A percentile compares a stretch with the other conserved stretches of the same genome.
Conservation (phyloP, 2,113 vertebrate genomes). For the Pampusana beccarii region DNA sequence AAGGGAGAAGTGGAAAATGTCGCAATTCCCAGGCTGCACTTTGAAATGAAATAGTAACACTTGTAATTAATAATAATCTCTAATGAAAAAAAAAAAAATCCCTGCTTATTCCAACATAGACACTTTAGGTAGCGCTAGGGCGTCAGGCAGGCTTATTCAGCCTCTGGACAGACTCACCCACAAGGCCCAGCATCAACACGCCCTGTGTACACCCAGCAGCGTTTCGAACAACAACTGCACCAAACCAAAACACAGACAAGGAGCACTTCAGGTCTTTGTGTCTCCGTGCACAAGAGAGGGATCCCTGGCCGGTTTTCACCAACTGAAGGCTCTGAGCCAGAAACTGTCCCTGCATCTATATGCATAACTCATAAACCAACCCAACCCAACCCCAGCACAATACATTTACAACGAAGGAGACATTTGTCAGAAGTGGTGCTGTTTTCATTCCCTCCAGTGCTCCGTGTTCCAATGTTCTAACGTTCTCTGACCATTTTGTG, state of each 20-base stretch:
- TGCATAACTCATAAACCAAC: neutral
- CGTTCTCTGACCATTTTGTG: neutral
- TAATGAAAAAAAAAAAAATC: neutral
- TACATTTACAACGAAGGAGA: neutral
- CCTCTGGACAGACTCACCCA: slow-evolving; percentile 29
- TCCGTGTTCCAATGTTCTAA: neutral
- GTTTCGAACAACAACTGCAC: neutral
- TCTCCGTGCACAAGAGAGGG: neutral
- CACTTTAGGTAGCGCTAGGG: neutral
- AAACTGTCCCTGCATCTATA: neutral
- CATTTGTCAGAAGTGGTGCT: slow-evolving; percentile 11
- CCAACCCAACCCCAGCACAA: neutral
- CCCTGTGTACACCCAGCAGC: neutral
- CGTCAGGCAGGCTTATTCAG: slow-evolving; percentile 25
- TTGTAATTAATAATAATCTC: slow-evolving; percentile 33
- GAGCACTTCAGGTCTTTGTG: neutral
- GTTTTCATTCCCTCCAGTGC: neutral
- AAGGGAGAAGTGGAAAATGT: neutral
- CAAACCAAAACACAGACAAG: slow-evolving; percentile 8
- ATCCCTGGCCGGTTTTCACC: neutral
- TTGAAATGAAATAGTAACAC: slow-evolving; percentile 13
- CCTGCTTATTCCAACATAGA: neutral
- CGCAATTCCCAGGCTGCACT: neutral
- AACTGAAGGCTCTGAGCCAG: neutral
- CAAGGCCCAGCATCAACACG: slow-evolving; percentile 11